phyloP scores from a whole-genome alignment of 2,888 invertebrate species.

The Ormyrus nitidulus region DNA sequence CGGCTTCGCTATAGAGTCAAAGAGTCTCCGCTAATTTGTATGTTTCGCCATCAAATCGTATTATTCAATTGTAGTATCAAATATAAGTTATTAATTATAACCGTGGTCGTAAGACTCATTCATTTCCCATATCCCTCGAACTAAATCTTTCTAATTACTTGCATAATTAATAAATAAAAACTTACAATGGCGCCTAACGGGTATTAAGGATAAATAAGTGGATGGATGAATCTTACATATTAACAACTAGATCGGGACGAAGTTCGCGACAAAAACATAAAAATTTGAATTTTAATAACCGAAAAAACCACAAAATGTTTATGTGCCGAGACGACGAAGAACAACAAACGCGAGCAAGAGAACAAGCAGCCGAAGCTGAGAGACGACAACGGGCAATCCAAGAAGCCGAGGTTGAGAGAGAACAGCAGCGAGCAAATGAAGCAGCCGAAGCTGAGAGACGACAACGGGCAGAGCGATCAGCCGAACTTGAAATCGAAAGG shows the following conservation, averaged over 20 bases:
- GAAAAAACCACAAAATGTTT: not conserved
- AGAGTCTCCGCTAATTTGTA: too few species aligned
- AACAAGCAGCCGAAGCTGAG: not conserved
- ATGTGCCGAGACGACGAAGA: not conserved
- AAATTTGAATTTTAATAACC: not conserved
- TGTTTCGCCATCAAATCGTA: too few species aligned
- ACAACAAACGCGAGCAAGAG: not conserved
- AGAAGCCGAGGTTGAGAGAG: not conserved
- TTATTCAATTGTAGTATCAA: too few species aligned
- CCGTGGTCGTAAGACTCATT: too few species aligned
- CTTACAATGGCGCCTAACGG: conserved; percentile 11
- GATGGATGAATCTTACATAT: not conserved
- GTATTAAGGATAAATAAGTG: not conserved
- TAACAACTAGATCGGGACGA: not conserved
- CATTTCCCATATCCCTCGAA: too few species aligned
- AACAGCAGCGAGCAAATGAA: not conserved
- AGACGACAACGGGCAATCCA: not conserved
- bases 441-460: not conserved
- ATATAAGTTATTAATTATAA: too few species aligned
- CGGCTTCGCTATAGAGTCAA: too few species aligned
- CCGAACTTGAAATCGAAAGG: not conserved
- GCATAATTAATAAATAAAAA: too few species aligned
- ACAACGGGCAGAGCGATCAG: not conserved
- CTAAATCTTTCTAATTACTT: too few species aligned
- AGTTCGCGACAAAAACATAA: not conserved